A percentile compares a stretch with the other conserved stretches of the same genome.
These are phyloP conservation scores for Progne subis DNA, from an alignment of 2,113 vertebrate species.

Conservation along the genomic window DNA sequence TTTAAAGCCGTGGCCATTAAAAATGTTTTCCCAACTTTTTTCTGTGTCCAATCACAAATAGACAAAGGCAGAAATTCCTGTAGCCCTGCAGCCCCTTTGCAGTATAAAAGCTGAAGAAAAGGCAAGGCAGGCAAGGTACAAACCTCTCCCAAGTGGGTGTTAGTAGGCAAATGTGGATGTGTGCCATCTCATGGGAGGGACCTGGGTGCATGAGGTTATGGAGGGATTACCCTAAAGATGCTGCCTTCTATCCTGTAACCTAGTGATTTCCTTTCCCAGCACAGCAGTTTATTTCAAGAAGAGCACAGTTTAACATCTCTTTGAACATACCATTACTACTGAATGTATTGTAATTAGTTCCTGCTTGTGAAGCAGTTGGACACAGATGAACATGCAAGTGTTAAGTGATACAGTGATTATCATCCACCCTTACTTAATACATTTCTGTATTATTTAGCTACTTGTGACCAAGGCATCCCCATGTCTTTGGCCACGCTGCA, in stretches of 20 bases:
- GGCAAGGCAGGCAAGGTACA: not conserved
- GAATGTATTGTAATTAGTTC: not conserved
- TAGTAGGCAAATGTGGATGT: not conserved
- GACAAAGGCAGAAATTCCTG: not conserved
- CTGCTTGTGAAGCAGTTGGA: not conserved
- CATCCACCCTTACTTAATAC: not conserved
- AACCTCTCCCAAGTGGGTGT: not conserved
- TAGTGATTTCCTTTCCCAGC: not conserved
- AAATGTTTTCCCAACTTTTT: not conserved
- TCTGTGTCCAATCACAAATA: not conserved
- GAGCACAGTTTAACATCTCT: not conserved
- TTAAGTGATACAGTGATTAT: not conserved
- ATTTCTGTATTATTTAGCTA: not conserved
- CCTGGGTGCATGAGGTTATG: not conserved
- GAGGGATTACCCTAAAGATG: not conserved
- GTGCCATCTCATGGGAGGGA: not conserved
- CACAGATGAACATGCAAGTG: not conserved
- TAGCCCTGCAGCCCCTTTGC: not conserved
- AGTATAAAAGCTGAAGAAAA: not conserved
- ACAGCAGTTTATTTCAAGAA: not conserved
- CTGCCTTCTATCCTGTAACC: not conserved
- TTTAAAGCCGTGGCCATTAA: constrained; percentile 36
- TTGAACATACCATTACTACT: not conserved
- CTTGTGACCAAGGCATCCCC: not conserved
- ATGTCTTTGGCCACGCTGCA: not conserved